A percentile compares a stretch with the other conserved stretches of the same genome.
Conservation (phyloP, 2,888 invertebrate species). For the Tholera decimalis region DNA sequence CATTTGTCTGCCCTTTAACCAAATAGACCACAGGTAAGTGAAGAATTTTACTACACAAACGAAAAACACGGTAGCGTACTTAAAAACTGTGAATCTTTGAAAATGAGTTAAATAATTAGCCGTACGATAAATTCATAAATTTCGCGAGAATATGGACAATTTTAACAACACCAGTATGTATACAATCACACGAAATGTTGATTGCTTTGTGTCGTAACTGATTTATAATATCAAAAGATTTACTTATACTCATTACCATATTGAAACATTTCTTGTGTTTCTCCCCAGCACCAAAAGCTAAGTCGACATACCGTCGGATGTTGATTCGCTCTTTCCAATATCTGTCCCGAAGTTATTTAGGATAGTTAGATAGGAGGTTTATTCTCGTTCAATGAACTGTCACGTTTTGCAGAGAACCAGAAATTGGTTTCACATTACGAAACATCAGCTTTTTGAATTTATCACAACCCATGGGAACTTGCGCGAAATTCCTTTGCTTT, state of each 20-base stretch:
- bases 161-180: neutral
- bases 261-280: conserved; percentile 39
- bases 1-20: too few relatives aligned
- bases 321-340: conserved; percentile 55
- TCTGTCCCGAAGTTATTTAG: conserved; percentile 53
- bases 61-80: too few relatives aligned
- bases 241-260: conserved; percentile 25
- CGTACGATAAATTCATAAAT: too few relatives aligned
- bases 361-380: too few relatives aligned
- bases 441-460: conserved; percentile 58
- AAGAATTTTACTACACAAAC: too few relatives aligned
- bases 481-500: conserved; percentile 43
- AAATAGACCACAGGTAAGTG: too few relatives aligned
- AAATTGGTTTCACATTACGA: conserved; percentile 59
- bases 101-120: too few relatives aligned
- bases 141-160: too few relatives aligned
- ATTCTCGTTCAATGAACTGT: conserved; percentile 53
- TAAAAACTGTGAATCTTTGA: too few relatives aligned
- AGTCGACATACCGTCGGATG: conserved; percentile 49
- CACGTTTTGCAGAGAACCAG: conserved; percentile 43
- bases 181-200: neutral
- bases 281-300: conserved; percentile 31
- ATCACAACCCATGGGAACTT: conserved; percentile 54
- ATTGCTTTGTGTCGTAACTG: neutral
- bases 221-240: conserved; percentile 21